Percentiles rank a stretch among this genome's conserved stretches.
Conservation (phyloP, 2,888 invertebrate species). For the Oscheius sp. region DNA sequence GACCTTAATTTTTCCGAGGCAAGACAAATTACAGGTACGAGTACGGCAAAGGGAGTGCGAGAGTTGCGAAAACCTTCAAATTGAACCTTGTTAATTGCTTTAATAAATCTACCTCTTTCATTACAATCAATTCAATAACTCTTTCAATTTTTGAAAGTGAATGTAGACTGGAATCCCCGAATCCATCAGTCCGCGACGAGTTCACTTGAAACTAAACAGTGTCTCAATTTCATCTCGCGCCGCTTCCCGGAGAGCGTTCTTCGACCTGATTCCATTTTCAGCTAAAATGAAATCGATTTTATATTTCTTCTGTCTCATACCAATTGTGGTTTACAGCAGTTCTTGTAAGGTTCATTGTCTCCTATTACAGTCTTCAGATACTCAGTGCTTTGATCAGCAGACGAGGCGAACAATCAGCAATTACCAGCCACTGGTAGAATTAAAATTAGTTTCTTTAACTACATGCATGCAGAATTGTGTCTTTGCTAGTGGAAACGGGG, state of each 20-base stretch:
- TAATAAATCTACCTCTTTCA: neutral
- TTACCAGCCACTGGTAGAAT: conserved; percentile 62
- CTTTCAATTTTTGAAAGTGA: neutral
- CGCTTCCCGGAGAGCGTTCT: conserved; percentile 15
- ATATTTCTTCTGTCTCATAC: neutral
- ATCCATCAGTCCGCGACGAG: conserved; percentile 8
- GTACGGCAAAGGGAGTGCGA: conserved; percentile 54
- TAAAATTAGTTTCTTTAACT: conserved; percentile 54
- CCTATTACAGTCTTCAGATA: neutral
- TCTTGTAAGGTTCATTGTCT: conserved; percentile 34
- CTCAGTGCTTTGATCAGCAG: conserved; percentile 1
- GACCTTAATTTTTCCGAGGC: neutral
- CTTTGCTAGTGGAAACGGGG: conserved; percentile 48
- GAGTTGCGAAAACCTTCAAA: conserved; percentile 54
- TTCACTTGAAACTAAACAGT: conserved; percentile 22
- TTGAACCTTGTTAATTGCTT: conserved; percentile 40
- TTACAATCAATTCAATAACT: neutral
- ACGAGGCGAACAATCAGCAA: conserved; percentile 62
- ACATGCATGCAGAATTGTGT: conserved; percentile 59
- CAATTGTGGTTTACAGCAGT: neutral
- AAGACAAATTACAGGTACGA: conserved; percentile 36
- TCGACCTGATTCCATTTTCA: conserved; percentile 17
- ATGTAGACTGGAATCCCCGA: conserved; percentile 1
- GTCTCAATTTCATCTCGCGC: conserved; percentile 21
- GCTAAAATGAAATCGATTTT: conserved; percentile 11